Evolutionary conservation across 2,888 invertebrate genomes (phyloP).

Genomic region (Lasioglossum villosulum): DNA sequence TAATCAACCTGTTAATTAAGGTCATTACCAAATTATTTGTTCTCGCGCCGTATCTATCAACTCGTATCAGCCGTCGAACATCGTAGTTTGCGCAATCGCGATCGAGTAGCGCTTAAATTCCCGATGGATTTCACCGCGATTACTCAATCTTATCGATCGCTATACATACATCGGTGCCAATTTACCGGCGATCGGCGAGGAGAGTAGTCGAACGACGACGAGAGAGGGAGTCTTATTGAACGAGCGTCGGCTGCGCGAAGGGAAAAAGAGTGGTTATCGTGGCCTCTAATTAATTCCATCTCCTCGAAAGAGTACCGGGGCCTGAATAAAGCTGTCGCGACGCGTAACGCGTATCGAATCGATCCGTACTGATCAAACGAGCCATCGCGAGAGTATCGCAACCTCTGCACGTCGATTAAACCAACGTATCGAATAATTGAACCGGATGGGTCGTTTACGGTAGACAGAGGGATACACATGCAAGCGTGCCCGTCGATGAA

Average conservation of each 20-base stretch:
- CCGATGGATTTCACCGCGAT: neutral
- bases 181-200: neutral
- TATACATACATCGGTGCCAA: constrained; percentile 2
- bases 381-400: constrained; percentile 4
- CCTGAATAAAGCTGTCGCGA: constrained; percentile 28
- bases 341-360: constrained; percentile 13
- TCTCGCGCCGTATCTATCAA: neutral
- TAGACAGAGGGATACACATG: constrained; percentile 16
- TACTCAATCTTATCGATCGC: neutral
- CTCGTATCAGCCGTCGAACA: neutral
- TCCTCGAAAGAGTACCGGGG: constrained; percentile 3
- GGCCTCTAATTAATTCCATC: constrained; percentile 21
- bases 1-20: too few relatives aligned
- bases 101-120: neutral
- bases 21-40: neutral
- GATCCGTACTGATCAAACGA: constrained; percentile 32
- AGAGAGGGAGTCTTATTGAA: neutral
- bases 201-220: neutral
- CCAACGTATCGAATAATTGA: constrained; percentile 57
- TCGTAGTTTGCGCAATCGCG: neutral
- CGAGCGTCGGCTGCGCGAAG: too few relatives aligned
- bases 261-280: neutral
- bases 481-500: neutral
- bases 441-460: constrained; percentile 45
- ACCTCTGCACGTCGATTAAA: constrained; percentile 27